A percentile compares a stretch with the other conserved stretches of the same genome.
These are phyloP conservation scores for Pantherophis guttatus DNA, from an alignment of 2,113 vertebrate species.

Conservation along the genomic window DNA sequence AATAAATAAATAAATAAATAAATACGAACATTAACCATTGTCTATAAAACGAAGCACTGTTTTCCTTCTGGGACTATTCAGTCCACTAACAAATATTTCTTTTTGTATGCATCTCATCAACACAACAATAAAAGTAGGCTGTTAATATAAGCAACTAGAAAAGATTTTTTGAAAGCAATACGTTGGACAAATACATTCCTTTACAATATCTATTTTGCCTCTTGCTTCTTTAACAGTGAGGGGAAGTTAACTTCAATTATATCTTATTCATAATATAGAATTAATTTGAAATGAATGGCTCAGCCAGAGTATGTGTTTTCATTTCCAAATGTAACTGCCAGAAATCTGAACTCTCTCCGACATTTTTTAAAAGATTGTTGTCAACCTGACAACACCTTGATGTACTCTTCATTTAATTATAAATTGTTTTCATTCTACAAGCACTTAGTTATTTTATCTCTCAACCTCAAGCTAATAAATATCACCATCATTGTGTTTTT, in stretches of 20 bases:
- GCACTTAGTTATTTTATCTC: background rate
- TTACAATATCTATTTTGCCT: background rate
- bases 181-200: background rate
- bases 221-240: background rate
- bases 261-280: background rate
- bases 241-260: background rate
- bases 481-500: background rate
- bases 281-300: background rate
- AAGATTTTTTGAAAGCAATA: background rate
- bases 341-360: background rate
- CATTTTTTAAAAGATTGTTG: background rate
- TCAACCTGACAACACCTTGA: slow-evolving; percentile 3
- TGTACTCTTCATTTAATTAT: background rate
- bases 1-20: too few relatives aligned
- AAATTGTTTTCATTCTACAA: background rate
- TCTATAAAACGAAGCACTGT: background rate
- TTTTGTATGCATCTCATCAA: background rate
- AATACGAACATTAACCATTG: background rate
- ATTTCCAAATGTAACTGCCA: background rate
- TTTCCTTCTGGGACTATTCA: background rate
- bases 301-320: background rate
- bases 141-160: background rate
- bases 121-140: background rate
- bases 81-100: background rate
- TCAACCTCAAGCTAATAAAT: background rate